These are phyloP conservation scores for Myopa tessellatipennis DNA, from an alignment of 2,888 invertebrate genomes.

Conservation along the genomic window DNA sequence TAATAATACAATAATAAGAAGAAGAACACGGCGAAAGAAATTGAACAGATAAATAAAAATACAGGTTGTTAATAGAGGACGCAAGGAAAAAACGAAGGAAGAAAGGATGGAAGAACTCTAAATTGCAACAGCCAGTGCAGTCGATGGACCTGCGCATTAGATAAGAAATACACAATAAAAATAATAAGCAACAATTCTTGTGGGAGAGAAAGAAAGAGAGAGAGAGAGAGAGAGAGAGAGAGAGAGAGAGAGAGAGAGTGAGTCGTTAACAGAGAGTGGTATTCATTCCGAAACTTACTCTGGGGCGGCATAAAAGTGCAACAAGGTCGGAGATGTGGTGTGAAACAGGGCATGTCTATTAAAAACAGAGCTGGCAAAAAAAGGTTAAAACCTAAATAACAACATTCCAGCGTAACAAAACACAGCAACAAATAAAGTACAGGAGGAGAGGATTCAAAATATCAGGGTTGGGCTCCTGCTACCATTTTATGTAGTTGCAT, in stretches of 20 bases:
- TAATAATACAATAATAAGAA: background rate
- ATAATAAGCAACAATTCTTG: constrained; percentile 47
- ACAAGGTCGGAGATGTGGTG: background rate
- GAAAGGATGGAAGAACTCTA: constrained; percentile 47
- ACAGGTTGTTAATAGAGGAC: too few relatives aligned
- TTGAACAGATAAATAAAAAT: too few relatives aligned
- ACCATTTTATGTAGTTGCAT: background rate
- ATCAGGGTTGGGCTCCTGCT: constrained; percentile 18
- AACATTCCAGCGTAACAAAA: background rate
- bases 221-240: constrained; percentile 15
- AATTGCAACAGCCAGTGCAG: constrained; percentile 48
- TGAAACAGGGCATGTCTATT: background rate
- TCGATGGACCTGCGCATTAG: constrained; percentile 49
- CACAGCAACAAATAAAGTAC: background rate
- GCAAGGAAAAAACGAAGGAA: constrained; percentile 50
- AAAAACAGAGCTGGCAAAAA: background rate
- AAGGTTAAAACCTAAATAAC: background rate
- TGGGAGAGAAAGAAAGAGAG: constrained; percentile 44
- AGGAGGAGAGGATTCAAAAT: background rate
- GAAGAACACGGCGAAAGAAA: constrained; percentile 51
- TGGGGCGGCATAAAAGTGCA: constrained; percentile 13
- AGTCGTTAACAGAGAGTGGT: constrained; percentile 34
- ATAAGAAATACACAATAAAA: constrained; percentile 12
- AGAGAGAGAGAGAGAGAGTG: constrained; percentile 43
- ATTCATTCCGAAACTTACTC: too few relatives aligned